phyloP scores from a whole-genome alignment of 2,888 invertebrate species.

The Cyaniris semiargus region DNA sequence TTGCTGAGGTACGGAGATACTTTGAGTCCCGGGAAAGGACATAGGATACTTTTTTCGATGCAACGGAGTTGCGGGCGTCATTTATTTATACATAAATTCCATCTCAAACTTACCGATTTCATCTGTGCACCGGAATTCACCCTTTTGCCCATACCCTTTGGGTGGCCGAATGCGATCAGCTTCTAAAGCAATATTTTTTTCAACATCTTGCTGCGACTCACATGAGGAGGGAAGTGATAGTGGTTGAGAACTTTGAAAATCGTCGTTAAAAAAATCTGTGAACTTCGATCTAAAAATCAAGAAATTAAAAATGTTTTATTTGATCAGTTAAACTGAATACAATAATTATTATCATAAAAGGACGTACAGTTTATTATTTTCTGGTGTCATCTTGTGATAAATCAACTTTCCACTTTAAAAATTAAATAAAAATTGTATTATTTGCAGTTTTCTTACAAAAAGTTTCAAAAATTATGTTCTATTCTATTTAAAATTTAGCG shows the following conservation, averaged over 20 bases:
- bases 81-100: no score
- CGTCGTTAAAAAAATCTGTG: conserved; percentile 63
- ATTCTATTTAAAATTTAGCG: not conserved
- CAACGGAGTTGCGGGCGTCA: no score
- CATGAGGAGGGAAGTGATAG: conserved; percentile 56
- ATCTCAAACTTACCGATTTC: conserved; percentile 60
- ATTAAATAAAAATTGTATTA: no score
- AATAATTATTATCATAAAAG: not conserved
- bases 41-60: no score
- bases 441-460: not conserved
- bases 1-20: no score
- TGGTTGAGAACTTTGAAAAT: conserved; percentile 63
- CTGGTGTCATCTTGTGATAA: not conserved
- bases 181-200: conserved; percentile 21
- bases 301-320: not conserved
- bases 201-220: conserved; percentile 36
- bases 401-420: no score
- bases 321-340: not conserved
- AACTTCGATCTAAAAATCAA: conserved; percentile 54
- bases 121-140: conserved; percentile 62
- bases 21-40: no score
- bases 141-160: conserved; percentile 62
- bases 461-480: not conserved
- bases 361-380: conserved; percentile 4
- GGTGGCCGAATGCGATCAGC: conserved; percentile 48